phyloP scores from a whole-genome alignment of 35 echinoderm and acorn worm genomes.

The Anneissia japonica region DNA sequence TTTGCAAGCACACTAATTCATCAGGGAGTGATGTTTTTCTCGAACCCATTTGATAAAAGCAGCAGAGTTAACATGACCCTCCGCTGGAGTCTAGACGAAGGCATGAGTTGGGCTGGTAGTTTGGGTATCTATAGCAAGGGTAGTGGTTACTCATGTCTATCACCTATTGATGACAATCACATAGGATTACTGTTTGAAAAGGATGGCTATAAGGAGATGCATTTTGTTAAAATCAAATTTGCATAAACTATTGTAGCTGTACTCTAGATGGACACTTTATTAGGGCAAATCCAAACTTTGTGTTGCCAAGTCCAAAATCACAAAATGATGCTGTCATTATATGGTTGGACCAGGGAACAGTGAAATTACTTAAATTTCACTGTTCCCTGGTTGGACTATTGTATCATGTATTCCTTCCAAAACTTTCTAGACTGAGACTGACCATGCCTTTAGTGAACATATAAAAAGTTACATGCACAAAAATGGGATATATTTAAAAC shows the following conservation, averaged over 20 bases:
- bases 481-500: no score
- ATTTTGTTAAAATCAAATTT: conserved; percentile 59
- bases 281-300: no score
- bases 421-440: no score
- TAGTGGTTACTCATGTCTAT: conserved; percentile 70
- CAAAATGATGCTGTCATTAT: no score
- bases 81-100: conserved; percentile 62
- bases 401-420: no score
- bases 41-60: conserved; percentile 31
- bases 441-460: no score
- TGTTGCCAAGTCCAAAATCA: no score
- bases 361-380: no score
- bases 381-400: no score
- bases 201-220: conserved; percentile 40
- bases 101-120: conserved; percentile 38
- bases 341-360: no score
- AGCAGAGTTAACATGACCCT: conserved; percentile 71
- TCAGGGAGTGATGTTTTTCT: conserved; percentile 40
- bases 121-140: conserved; percentile 34
- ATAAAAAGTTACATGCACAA: no score
- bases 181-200: conserved; percentile 78
- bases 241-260: not conserved
- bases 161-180: conserved; percentile 58
- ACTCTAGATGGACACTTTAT: not conserved
- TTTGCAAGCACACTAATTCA: conserved; percentile 50